These are phyloP conservation scores for Limanda limanda DNA, from an alignment of 2,113 vertebrate genomes.

Conservation along the genomic window DNA sequence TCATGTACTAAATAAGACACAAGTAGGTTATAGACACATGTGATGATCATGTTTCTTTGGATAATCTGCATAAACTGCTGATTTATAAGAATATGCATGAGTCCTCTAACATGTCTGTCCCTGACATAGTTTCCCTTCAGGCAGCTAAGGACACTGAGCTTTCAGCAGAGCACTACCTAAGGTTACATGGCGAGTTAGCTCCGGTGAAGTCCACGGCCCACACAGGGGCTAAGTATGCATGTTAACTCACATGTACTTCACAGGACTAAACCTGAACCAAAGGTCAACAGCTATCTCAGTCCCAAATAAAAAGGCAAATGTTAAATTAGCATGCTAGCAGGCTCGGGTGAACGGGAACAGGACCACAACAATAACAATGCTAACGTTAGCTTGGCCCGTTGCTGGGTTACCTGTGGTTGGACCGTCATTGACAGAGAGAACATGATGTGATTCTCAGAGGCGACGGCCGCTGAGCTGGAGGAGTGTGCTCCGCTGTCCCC, in stretches of 20 bases:
- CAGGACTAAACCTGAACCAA: background rate
- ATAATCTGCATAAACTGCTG: background rate
- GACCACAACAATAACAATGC: constrained; percentile 23
- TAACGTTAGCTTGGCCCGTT: constrained; percentile 43
- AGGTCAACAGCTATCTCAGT: background rate
- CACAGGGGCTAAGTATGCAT: background rate
- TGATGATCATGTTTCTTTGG: too few species aligned
- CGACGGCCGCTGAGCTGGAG: background rate
- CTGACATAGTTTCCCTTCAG: constrained; percentile 30
- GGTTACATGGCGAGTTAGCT: background rate
- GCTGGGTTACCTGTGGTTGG: constrained; percentile 78
- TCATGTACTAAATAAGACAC: too few species aligned
- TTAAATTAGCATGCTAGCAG: constrained; percentile 38
- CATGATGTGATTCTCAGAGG: constrained; percentile 56
- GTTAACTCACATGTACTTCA: background rate
- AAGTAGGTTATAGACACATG: background rate
- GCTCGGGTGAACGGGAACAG: background rate
- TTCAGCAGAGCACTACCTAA: background rate
- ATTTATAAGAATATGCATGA: background rate
- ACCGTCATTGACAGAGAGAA: constrained; percentile 73
- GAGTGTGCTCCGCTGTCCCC: background rate
- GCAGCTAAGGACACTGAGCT: background rate
- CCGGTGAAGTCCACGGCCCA: background rate
- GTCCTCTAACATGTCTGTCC: background rate
- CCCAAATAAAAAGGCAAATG: background rate